These are phyloP conservation scores for Dorcus hopei DNA, from an alignment of 2,888 invertebrate species.

Conservation along the genomic window DNA sequence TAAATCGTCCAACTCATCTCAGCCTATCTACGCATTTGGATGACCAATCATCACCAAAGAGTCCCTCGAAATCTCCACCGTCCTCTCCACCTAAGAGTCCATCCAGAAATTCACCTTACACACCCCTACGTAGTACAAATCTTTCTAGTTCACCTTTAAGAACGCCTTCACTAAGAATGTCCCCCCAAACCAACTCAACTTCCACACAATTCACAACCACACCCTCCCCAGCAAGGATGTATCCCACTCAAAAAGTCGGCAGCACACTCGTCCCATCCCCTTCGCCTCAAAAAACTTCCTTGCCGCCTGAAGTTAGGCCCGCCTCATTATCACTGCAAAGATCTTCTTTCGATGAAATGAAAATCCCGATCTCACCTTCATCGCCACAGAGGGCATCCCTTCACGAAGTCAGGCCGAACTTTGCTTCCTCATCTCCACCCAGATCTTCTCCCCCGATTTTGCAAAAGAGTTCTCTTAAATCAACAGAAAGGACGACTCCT, in stretches of 20 bases:
- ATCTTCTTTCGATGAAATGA: constrained; percentile 3
- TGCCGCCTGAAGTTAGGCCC: constrained; percentile 6
- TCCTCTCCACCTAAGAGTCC: constrained; percentile 40
- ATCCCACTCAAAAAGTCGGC: constrained; percentile 12
- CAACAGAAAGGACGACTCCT: constrained; percentile 1
- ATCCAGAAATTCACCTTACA: constrained; percentile 38
- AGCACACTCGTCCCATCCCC: not conserved
- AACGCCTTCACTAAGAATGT: constrained; percentile 10
- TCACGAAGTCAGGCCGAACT: not conserved
- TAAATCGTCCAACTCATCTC: constrained; percentile 37
- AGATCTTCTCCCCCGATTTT: not conserved
- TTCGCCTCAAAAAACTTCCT: constrained; percentile 5
- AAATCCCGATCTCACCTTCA: not conserved
- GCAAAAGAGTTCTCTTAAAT: constrained; percentile 3
- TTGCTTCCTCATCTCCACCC: not conserved
- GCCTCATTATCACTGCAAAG: constrained; percentile 7
- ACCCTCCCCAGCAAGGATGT: constrained; percentile 6
- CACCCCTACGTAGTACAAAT: constrained; percentile 38
- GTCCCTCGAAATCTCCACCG: constrained; percentile 40
- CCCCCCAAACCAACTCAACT: constrained; percentile 14
- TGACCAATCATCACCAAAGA: constrained; percentile 24
- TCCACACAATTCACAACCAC: constrained; percentile 7
- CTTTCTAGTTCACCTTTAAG: constrained; percentile 27
- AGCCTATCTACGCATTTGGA: constrained; percentile 29
- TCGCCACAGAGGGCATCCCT: not conserved